Evolutionary conservation across 1,140 invertebrate genomes (phyloP).

Genomic region (Bicyclus anynana): DNA sequence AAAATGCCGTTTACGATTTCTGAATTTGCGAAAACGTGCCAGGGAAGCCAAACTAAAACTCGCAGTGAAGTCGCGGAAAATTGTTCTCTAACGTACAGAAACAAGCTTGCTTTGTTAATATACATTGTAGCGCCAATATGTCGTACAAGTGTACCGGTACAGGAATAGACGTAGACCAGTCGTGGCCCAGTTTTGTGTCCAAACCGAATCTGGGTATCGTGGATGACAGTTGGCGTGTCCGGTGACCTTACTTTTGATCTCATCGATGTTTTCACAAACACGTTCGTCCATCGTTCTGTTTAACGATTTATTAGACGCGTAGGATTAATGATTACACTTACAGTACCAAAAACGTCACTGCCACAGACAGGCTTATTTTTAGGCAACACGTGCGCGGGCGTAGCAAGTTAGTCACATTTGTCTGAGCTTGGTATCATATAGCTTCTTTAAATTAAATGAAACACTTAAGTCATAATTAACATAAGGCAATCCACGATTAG

Average conservation of each 20-base stretch:
- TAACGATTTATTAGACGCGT: slow-evolving; percentile 7
- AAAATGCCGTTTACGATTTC: slow-evolving; percentile 45
- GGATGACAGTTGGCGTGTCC: slow-evolving; percentile 39
- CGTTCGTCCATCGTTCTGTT: neutral
- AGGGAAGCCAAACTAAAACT: slow-evolving; percentile 24
- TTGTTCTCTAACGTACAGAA: slow-evolving; percentile 36
- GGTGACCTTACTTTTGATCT: slow-evolving; percentile 51
- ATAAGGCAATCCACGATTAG: neutral
- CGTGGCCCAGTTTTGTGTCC: slow-evolving; percentile 54
- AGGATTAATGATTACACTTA: slow-evolving; percentile 29
- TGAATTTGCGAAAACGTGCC: slow-evolving; percentile 39
- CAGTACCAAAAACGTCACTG: slow-evolving; percentile 15
- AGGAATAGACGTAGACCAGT: slow-evolving; percentile 60
- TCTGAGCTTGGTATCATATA: slow-evolving; percentile 12
- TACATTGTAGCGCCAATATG: slow-evolving; percentile 54
- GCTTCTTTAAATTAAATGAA: neutral
- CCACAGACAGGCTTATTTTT: slow-evolving; percentile 44
- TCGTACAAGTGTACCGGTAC: slow-evolving; percentile 51
- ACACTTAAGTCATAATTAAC: neutral
- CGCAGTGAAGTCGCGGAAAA: slow-evolving; percentile 39
- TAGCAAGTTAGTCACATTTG: slow-evolving; percentile 23
- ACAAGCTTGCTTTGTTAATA: slow-evolving; percentile 45
- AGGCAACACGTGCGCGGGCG: slow-evolving; percentile 39
- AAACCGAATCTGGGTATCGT: slow-evolving; percentile 38
- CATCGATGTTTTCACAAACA: slow-evolving; percentile 31